Evolutionary conservation across 2,888 invertebrate genomes (phyloP).

Genomic region (Hedya salicella): DNA sequence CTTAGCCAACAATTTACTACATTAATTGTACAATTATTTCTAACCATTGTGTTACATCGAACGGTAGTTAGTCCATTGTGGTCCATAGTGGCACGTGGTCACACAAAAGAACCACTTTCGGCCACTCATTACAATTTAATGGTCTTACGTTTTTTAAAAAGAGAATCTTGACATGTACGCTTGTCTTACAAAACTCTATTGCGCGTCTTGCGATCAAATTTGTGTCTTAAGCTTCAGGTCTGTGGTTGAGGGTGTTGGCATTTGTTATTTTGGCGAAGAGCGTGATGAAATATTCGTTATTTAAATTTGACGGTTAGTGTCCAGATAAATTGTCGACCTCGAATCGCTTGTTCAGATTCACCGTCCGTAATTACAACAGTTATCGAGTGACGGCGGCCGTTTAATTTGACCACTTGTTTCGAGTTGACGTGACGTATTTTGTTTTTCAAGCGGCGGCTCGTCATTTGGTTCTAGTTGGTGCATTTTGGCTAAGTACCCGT

Average conservation of each 20-base stretch:
- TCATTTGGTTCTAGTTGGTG: conserved; percentile 21
- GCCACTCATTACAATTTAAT: conserved; percentile 83
- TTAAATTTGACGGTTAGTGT: conserved; percentile 76
- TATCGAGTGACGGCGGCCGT: conserved; percentile 58
- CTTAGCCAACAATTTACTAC: conserved; percentile 60
- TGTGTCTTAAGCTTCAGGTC: conserved; percentile 45
- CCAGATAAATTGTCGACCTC: conserved; percentile 81
- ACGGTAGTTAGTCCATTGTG: conserved; percentile 81
- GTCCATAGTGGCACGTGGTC: conserved; percentile 78
- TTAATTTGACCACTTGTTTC: conserved; percentile 61
- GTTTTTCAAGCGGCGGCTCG: conserved; percentile 23
- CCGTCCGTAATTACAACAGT: conserved; percentile 71
- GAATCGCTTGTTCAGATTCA: conserved; percentile 78
- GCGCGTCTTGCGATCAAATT: conserved; percentile 42
- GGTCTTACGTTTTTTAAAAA: conserved; percentile 71
- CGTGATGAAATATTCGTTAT: conserved; percentile 75
- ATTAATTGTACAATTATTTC: conserved; percentile 83
- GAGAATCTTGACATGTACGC: conserved; percentile 73
- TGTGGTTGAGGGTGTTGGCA: conserved; percentile 45
- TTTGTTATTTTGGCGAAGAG: conserved; percentile 48
- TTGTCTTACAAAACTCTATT: conserved; percentile 53
- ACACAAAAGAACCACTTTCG: conserved; percentile 75
- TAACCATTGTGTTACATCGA: conserved; percentile 74
- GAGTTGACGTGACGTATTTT: conserved; percentile 38
- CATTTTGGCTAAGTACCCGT: not conserved